These are phyloP conservation scores for Oophaga sylvatica DNA, from an alignment of 2,797 vertebrate genomes.

Conservation along the genomic window DNA sequence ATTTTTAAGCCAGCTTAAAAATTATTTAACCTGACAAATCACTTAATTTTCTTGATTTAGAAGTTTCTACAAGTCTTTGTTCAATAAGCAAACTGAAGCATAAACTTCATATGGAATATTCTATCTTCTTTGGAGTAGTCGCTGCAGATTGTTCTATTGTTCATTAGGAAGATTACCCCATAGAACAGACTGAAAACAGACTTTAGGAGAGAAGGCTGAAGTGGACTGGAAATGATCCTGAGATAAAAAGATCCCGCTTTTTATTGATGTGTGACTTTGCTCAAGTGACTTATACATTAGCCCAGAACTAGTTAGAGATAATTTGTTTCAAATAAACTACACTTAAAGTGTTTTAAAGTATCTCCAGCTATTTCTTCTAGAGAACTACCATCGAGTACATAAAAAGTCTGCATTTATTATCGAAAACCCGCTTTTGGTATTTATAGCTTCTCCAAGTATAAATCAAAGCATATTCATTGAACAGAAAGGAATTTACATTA, in stretches of 20 bases:
- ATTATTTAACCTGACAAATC: not conserved
- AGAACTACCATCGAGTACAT: not conserved
- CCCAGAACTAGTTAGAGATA: not conserved
- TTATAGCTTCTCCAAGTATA: not conserved
- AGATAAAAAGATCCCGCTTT: not conserved
- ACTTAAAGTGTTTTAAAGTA: not conserved
- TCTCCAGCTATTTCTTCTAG: not conserved
- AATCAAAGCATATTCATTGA: not conserved
- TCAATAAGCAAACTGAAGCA: not conserved
- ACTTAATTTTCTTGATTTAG: not conserved
- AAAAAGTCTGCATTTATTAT: not conserved
- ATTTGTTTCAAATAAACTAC: not conserved
- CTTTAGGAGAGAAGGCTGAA: slow-evolving; percentile 10
- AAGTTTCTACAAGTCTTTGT: not conserved
- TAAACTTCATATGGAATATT: not conserved
- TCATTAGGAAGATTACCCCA: slow-evolving; percentile 8
- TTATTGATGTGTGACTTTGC: slow-evolving; percentile 19
- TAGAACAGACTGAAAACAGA: not conserved
- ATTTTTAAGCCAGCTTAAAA: too few relatives aligned
- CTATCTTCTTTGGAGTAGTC: not conserved
- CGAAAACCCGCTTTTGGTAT: not conserved
- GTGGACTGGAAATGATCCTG: slow-evolving; percentile 4
- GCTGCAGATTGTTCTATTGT: not conserved
- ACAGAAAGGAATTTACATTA: not conserved
- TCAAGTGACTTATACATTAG: slow-evolving; percentile 1